A percentile compares a stretch with the other conserved stretches of the same genome.
Conservation (phyloP, 1,140 invertebrate species). For the Samia ricini region DNA sequence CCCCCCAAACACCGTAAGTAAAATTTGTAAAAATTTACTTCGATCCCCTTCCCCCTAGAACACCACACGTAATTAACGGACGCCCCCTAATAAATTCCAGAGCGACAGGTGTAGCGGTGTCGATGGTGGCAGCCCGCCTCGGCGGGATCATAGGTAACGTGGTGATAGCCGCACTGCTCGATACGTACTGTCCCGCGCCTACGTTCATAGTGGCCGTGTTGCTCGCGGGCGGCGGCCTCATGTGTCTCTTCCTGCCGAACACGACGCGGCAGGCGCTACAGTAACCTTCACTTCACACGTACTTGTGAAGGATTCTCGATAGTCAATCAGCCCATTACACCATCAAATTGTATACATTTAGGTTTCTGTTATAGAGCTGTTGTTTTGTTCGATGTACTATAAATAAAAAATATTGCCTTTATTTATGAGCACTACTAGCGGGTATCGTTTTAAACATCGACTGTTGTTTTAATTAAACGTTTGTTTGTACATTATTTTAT, state of each 20-base stretch:
- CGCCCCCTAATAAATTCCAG: slow-evolving; percentile 71
- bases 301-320: neutral
- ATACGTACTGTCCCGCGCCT: slow-evolving; percentile 89
- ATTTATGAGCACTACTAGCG: slow-evolving; percentile 32
- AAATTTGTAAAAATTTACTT: too few species aligned
- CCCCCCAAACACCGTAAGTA: too few species aligned
- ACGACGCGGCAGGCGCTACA: slow-evolving; percentile 87
- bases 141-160: slow-evolving; percentile 93
- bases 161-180: slow-evolving; percentile 88
- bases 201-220: slow-evolving; percentile 91
- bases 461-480: slow-evolving; percentile 39
- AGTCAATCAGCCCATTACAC: neutral
- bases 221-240: slow-evolving; percentile 88
- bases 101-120: slow-evolving; percentile 90
- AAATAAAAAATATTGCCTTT: slow-evolving; percentile 32
- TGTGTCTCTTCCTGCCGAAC: slow-evolving; percentile 91
- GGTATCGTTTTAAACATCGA: slow-evolving; percentile 14
- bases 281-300: slow-evolving; percentile 12
- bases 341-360: slow-evolving; percentile 26
- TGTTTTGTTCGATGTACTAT: too few species aligned
- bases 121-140: slow-evolving; percentile 90
- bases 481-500: slow-evolving; percentile 19
- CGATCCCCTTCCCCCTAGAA: too few species aligned
- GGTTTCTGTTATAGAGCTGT: slow-evolving; percentile 35
- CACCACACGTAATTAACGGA: too few species aligned